Evolutionary conservation across 2,888 invertebrate genomes (phyloP).

Genomic region (Archips crataeganus): DNA sequence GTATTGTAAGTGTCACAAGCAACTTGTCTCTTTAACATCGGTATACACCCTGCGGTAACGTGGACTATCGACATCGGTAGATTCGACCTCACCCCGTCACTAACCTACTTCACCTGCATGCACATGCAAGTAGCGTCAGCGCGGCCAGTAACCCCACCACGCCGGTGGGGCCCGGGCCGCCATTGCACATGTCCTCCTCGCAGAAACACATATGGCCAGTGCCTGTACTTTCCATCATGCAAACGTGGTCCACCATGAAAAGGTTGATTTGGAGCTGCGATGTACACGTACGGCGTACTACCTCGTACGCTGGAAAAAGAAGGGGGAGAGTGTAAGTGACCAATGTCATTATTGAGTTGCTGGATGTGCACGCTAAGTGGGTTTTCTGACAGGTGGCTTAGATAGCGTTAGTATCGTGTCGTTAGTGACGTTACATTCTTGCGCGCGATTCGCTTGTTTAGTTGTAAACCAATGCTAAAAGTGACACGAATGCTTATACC

Average conservation of each 20-base stretch:
- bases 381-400: too few species aligned
- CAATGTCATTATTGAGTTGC: too few species aligned
- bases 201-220: slow-evolving; percentile 99
- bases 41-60: background rate
- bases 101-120: slow-evolving; percentile 79
- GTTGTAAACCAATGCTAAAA: too few species aligned
- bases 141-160: slow-evolving; percentile 62
- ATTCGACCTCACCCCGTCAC: slow-evolving; percentile 46
- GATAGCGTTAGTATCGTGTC: too few species aligned
- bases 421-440: too few species aligned
- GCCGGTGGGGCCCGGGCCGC: slow-evolving; percentile 60
- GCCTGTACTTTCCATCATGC: slow-evolving; percentile 99
- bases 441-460: too few species aligned
- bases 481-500: too few species aligned
- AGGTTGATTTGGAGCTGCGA: slow-evolving; percentile 97
- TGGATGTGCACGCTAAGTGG: too few species aligned
- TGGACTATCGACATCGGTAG: slow-evolving; percentile 14
- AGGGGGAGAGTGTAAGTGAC: background rate
- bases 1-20: background rate
- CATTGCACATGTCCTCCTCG: slow-evolving; percentile 98
- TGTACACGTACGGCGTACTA: slow-evolving; percentile 96
- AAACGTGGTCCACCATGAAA: slow-evolving; percentile 99
- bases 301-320: slow-evolving; percentile 92
- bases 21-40: background rate
- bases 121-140: slow-evolving; percentile 75